A percentile compares a stretch with the other conserved stretches of the same genome.
Evolutionary conservation across 2,113 vertebrate genomes (phyloP).

Genomic region (Prionailurus bengalensis): DNA sequence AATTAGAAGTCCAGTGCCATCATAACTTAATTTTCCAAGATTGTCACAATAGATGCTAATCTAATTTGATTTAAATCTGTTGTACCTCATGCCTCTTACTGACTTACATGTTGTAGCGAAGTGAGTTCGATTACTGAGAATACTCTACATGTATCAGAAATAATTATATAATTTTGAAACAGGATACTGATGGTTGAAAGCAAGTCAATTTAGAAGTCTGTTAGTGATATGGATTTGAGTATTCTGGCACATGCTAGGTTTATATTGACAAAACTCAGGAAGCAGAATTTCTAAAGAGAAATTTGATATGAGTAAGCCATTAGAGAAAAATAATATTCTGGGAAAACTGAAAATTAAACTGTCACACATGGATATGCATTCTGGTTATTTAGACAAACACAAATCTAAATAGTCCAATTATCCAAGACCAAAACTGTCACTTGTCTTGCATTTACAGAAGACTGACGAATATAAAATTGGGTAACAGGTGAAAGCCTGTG

Average conservation of each 20-base stretch:
- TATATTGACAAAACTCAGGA: constrained; percentile 11
- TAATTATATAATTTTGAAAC: neutral
- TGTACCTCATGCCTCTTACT: neutral
- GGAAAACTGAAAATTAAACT: constrained; percentile 10
- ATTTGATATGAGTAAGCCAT: neutral
- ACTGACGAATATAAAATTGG: neutral
- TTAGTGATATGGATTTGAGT: constrained; percentile 37
- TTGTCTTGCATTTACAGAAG: neutral
- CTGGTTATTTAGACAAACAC: constrained; percentile 25
- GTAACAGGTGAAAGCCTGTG: neutral
- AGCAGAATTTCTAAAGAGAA: constrained; percentile 9
- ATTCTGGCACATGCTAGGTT: constrained; percentile 12
- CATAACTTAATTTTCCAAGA: constrained; percentile 4
- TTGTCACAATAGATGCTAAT: neutral
- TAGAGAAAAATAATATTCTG: constrained; percentile 6
- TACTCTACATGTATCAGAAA: neutral
- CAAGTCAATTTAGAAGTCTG: constrained; percentile 5
- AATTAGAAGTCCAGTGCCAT: neutral
- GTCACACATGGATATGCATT: neutral
- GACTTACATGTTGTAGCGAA: neutral
- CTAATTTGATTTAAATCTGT: neutral
- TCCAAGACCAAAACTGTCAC: neutral
- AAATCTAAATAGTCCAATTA: constrained; percentile 36
- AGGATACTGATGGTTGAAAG: neutral
- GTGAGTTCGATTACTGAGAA: neutral